A percentile compares a stretch with the other conserved stretches of the same genome.
These are phyloP conservation scores for Vespertilio murinus DNA, from an alignment of 2,797 vertebrate species.

Conservation along the genomic window DNA sequence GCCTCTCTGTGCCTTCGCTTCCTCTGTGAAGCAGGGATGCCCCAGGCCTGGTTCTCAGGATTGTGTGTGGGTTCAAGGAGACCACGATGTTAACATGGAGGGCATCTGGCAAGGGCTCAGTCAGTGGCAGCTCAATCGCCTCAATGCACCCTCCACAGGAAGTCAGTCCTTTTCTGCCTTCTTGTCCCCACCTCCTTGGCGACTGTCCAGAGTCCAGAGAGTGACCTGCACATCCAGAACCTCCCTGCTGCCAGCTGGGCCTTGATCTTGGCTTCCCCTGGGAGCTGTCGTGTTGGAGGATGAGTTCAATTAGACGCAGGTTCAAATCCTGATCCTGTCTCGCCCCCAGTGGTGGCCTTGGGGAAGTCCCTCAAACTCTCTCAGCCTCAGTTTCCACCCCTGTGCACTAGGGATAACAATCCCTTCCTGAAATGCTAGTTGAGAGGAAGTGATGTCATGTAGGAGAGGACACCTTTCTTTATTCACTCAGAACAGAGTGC, in stretches of 20 bases:
- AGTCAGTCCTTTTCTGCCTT: background rate
- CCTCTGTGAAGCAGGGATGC: background rate
- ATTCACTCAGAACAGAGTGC: background rate
- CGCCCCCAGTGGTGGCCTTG: background rate
- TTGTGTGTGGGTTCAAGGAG: accelerated
- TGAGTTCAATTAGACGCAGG: background rate
- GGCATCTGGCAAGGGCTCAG: background rate
- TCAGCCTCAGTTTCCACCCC: background rate
- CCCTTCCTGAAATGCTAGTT: background rate
- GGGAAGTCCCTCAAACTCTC: background rate
- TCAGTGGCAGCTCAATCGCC: accelerated
- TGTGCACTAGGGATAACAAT: background rate
- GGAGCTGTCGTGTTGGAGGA: background rate
- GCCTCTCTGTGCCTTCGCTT: background rate
- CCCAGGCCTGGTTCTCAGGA: background rate
- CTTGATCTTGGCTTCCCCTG: background rate
- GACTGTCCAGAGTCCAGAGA: background rate
- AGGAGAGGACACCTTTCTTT: background rate
- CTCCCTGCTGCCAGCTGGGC: background rate
- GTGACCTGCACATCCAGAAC: background rate
- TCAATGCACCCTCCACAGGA: background rate
- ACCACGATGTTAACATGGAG: accelerated
- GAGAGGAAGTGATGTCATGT: background rate
- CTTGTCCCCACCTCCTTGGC: background rate
- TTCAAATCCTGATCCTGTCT: background rate